Evolutionary conservation across 2,888 invertebrate species (phyloP).

Genomic region (Glyphotaelius pellucidus): DNA sequence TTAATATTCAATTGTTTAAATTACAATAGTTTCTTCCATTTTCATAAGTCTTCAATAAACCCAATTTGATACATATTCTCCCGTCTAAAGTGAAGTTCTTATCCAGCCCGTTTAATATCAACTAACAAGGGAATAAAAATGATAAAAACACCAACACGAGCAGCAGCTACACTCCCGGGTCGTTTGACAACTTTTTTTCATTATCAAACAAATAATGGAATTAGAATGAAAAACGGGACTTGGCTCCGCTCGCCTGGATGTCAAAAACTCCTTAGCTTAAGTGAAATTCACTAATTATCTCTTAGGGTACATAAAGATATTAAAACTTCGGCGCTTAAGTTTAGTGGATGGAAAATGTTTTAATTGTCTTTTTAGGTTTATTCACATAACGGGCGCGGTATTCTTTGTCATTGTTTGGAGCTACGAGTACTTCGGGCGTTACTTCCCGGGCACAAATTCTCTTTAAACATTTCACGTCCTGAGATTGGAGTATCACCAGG

Average conservation of each 20-base stretch:
- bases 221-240: slow-evolving; percentile 37
- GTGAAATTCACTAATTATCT: slow-evolving; percentile 65
- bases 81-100: not conserved
- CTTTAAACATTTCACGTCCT: not conserved
- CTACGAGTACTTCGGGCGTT: not conserved
- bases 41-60: not conserved
- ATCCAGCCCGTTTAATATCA: not conserved
- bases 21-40: too few species aligned
- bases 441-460: not conserved
- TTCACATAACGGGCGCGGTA: slow-evolving; percentile 29
- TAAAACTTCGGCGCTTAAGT: slow-evolving; percentile 62
- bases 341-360: slow-evolving; percentile 60
- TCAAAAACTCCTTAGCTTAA: slow-evolving; percentile 54
- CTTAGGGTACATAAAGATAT: slow-evolving; percentile 61
- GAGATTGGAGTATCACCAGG: not conserved
- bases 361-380: slow-evolving; percentile 58
- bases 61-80: not conserved
- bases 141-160: not conserved
- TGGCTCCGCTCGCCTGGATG: slow-evolving; percentile 14
- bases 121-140: slow-evolving; percentile 8
- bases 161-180: not conserved
- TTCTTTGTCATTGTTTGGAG: slow-evolving; percentile 3
- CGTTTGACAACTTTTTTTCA: not conserved
- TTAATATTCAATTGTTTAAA: too few species aligned
- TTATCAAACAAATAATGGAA: slow-evolving; percentile 8